A percentile compares a stretch with the other conserved stretches of the same genome.
phyloP scores from a whole-genome alignment of 2,113 vertebrate genomes.

The Malurus alboscapulatus region DNA sequence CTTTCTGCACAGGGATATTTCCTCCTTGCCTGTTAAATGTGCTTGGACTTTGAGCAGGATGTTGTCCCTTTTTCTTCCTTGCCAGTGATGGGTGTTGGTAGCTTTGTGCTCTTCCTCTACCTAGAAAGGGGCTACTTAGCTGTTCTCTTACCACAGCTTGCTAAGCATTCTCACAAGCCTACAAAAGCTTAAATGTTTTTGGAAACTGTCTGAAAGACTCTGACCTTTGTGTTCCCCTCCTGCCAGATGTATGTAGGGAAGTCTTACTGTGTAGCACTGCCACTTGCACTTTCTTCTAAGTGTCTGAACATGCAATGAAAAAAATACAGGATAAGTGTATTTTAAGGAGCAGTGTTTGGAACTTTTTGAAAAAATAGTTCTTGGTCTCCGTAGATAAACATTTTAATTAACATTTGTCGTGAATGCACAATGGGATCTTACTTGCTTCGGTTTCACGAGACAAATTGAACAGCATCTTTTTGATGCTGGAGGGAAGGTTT shows the following conservation, averaged over 20 bases:
- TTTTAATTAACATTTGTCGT: background rate
- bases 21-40: background rate
- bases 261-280: background rate
- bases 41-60: background rate
- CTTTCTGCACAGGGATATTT: background rate
- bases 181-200: background rate
- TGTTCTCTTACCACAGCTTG: background rate
- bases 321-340: background rate
- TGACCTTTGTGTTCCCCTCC: background rate
- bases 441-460: background rate
- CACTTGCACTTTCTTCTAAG: background rate
- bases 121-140: background rate
- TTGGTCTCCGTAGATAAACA: background rate
- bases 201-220: background rate
- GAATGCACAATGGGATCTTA: background rate
- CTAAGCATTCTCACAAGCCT: background rate
- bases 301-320: background rate
- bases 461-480: background rate
- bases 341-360: background rate
- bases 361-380: background rate
- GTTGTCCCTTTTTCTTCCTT: background rate
- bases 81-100: background rate
- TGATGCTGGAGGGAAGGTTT: background rate
- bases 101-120: background rate
- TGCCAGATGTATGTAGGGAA: background rate